Evolutionary conservation across 2,113 vertebrate species (phyloP).

Genomic region (Tychaedon coryphoeus): DNA sequence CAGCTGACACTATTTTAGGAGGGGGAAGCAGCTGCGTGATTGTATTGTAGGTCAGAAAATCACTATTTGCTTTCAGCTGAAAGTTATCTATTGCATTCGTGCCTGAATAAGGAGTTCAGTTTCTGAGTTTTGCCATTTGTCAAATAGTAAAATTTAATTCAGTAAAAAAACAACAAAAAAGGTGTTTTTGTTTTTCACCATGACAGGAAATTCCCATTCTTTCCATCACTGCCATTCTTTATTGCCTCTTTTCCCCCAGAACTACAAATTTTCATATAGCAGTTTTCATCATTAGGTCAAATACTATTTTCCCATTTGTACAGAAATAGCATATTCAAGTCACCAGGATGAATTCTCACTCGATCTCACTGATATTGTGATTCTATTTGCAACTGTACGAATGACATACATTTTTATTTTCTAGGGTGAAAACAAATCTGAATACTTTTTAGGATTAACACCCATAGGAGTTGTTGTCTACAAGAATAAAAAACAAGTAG

Average conservation of each 20-base stretch:
- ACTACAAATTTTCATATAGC: accelerated
- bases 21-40: not conserved
- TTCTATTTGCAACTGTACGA: not conserved
- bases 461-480: slow-evolving; percentile 89
- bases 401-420: slow-evolving; percentile 45
- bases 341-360: not conserved
- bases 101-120: not conserved
- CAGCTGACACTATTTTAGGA: not conserved
- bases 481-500: slow-evolving; percentile 91
- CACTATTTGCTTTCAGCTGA: not conserved
- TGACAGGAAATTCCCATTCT: not conserved
- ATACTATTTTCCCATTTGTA: not conserved
- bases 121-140: not conserved
- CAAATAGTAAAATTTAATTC: not conserved
- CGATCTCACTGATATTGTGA: not conserved
- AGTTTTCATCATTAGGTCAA: not conserved
- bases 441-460: slow-evolving; percentile 91
- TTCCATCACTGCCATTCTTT: not conserved
- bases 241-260: not conserved
- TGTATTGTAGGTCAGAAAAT: not conserved
- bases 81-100: not conserved
- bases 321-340: not conserved
- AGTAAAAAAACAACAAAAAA: not conserved
- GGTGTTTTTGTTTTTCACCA: not conserved
- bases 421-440: slow-evolving; percentile 88